A percentile compares a stretch with the other conserved stretches of the same genome.
These are phyloP conservation scores for Anastrepha ludens DNA, from an alignment of 1,140 invertebrate genomes.

Conservation along the genomic window DNA sequence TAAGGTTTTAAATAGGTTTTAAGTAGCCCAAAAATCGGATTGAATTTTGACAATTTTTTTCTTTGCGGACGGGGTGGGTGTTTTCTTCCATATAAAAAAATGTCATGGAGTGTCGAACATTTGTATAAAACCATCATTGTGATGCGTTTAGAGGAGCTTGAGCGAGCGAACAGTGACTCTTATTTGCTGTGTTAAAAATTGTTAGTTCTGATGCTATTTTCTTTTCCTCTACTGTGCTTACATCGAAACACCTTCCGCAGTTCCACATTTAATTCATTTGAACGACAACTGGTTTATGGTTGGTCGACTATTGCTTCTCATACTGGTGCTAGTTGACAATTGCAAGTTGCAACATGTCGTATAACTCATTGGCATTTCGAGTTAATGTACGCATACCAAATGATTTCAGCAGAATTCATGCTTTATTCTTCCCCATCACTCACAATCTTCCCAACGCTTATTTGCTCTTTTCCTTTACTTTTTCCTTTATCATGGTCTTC, in stretches of 20 bases:
- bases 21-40: no score
- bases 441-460: not conserved
- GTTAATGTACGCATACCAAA: not conserved
- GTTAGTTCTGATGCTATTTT: not conserved
- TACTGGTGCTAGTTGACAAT: not conserved
- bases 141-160: no score
- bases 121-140: no score
- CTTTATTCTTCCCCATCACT: not conserved
- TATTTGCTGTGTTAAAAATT: no score
- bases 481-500: not conserved
- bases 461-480: not conserved
- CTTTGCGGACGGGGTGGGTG: no score
- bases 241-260: not conserved
- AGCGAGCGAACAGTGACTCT: no score
- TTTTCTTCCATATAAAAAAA: no score
- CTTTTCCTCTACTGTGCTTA: not conserved
- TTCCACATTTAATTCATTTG: conserved; percentile 29
- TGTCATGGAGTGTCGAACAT: no score
- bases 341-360: not conserved
- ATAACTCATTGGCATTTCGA: conserved; percentile 13
- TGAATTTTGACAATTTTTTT: no score
- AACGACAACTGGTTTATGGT: not conserved
- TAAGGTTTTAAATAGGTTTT: no score
- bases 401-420: not conserved
- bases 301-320: not conserved